Percentiles rank a stretch among this genome's conserved stretches.
These are phyloP conservation scores for Adela reaumurella DNA, from an alignment of 2,888 invertebrate genomes.

Conservation along the genomic window DNA sequence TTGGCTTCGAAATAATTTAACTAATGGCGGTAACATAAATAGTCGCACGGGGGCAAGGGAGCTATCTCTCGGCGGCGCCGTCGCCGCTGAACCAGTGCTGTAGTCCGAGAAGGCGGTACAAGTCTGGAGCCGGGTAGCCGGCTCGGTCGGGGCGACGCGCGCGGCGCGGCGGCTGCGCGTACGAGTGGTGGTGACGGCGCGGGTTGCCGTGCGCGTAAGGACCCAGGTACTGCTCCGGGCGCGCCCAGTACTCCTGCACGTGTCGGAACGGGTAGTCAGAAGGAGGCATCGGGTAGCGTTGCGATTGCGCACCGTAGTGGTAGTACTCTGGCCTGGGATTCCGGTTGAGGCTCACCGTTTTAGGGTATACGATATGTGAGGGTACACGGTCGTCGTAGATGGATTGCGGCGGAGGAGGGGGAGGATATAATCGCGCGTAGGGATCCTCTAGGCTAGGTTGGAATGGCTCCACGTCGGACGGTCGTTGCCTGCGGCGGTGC, in stretches of 20 bases:
- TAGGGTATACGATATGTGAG: constrained; percentile 17
- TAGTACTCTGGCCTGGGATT: constrained; percentile 17
- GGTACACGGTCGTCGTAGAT: constrained; percentile 4
- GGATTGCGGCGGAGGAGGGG: constrained; percentile 11
- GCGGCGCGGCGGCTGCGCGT: constrained; percentile 21
- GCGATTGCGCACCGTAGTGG: constrained; percentile 37
- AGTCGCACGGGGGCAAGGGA: neutral
- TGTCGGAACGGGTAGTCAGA: constrained; percentile 43
- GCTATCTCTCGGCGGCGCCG: constrained; percentile 47
- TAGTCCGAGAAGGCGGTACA: constrained; percentile 43
- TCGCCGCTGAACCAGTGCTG: constrained; percentile 50
- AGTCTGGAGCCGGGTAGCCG: constrained; percentile 20
- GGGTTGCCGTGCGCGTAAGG: constrained; percentile 42
- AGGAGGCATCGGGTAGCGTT: constrained; percentile 36
- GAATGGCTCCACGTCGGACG: constrained; percentile 17
- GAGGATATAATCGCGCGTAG: neutral
- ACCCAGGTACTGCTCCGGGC: constrained; percentile 33
- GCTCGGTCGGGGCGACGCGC: neutral
- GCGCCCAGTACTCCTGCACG: constrained; percentile 47
- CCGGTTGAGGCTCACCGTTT: constrained; percentile 17
- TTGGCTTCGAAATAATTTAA: constrained; percentile 56
- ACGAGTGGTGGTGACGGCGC: constrained; percentile 43
- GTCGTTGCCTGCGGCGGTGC: constrained; percentile 36
- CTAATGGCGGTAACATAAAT: constrained; percentile 19
- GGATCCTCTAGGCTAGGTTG: constrained; percentile 14